Percentiles rank a stretch among this genome's conserved stretches.
Conservation (phyloP, 2,888 invertebrate species). For the Apomyelois bistriatella region DNA sequence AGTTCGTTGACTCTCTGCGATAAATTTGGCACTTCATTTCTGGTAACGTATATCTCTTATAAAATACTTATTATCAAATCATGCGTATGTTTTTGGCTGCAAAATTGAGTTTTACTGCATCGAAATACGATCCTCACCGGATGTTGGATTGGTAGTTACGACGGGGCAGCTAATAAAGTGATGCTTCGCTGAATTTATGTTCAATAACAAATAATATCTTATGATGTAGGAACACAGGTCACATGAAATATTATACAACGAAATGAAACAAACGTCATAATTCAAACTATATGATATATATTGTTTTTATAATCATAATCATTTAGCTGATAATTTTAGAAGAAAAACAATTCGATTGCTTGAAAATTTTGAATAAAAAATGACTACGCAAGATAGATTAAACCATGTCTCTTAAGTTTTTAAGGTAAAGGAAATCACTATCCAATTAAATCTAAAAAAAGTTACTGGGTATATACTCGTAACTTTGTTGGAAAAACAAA, state of each 20-base stretch:
- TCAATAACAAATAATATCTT: slow-evolving; percentile 3
- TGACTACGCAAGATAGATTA: no score
- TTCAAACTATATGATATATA: no score
- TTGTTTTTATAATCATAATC: no score
- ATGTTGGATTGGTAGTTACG: not conserved
- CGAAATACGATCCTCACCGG: not conserved
- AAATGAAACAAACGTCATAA: not conserved
- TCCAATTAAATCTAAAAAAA: no score
- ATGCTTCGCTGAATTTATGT: slow-evolving; percentile 11
- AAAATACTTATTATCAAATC: slow-evolving; percentile 27
- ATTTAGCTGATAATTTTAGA: no score
- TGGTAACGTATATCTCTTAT: slow-evolving; percentile 7
- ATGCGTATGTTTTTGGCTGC: not conserved
- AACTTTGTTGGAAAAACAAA: no score
- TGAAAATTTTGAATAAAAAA: no score
- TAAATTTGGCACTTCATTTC: slow-evolving; percentile 47
- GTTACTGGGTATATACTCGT: no score
- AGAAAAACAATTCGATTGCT: no score
- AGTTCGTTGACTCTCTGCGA: slow-evolving; percentile 60
- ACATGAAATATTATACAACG: not conserved
- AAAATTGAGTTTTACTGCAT: not conserved
- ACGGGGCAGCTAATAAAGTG: not conserved
- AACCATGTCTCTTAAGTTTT: no score
- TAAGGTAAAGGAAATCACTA: no score
- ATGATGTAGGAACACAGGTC: not conserved